Base-by-base conservation (phyloP, 2,797 vertebrate species). In the Leptodactylus fallax region DNA sequence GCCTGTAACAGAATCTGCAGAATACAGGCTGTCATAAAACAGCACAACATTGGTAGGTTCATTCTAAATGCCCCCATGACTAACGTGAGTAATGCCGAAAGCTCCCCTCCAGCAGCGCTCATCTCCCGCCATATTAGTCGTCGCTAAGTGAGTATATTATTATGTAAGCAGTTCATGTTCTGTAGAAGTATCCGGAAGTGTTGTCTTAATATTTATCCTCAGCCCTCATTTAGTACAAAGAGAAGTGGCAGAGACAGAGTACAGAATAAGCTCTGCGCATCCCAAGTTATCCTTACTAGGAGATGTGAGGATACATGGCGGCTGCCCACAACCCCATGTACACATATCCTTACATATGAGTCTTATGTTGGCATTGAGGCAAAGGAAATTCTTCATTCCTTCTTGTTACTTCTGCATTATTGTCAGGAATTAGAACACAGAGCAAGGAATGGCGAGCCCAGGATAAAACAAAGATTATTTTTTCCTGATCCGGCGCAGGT, bases 401-500 rank as follows among this genome's bases (percentile, higher is more conserved):
- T 14, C 16, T 79, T 60, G 23, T 80, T 53, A 36, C 47, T 76
- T 76, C 17, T 51, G 9, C 21, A 61, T 61, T 23, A 74, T 58
- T 36, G 25, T 53, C 76, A 81, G 85, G n/a, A 61, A 4, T 45
- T 79, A 65, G 58, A 74, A 3, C 72, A 83, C 10, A 69, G n/a
- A n/a, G 25, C 7, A 13, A 16, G 36, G 51, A 14, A 51, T 51
- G 81, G 36, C 1, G 55, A 21, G 11, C 2, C 79, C 7, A 25
- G 19, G 10, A 77, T 19, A 23, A 80, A 25, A 47, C 60, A 45
- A 0, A 85, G 65, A 23, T 23, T 88, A 21, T 79, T 13, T 23
- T 85, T 85, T 7, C 87, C 77, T 49, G 87, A 88, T n/a, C 87
- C 87, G 1, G 53, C 13, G 10, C 87, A 88, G 87, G 87, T 88